Evolutionary conservation across 2,113 vertebrate genomes (phyloP), one percentile per base, ranked within the genome.

Genomic region (Nesoenas mayeri): DNA sequence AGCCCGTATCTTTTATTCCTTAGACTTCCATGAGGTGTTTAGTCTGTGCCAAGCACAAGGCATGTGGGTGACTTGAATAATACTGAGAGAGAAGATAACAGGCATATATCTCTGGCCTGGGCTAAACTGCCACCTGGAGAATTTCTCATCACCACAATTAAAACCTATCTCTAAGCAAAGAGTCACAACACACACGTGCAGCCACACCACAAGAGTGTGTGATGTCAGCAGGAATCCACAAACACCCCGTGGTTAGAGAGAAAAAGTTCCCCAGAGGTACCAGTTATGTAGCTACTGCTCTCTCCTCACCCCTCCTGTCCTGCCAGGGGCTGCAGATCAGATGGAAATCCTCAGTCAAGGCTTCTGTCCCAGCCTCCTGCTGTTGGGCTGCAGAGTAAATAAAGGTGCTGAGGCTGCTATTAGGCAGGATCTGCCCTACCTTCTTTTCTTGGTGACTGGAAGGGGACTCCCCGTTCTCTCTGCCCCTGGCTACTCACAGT

Each of bases 141-240:
- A 78, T 31, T 70, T 85, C 74, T 83, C 61, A 26, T 77, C 22
- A 29, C 25, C 0, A 0, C n/a, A 36, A 19, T 79, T 44, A 6
- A 65, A 79, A 89, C 11, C 19, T 44, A 7, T 34, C 51, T 58
- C 32, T 56, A 22, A 67, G 40, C 15, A 40, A 38, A 44, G 10
- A 67, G 53, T n/a, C 53, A 36, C 25, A 69, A 26, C 14, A 24
- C 18, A 28, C 1, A 0, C 1, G 0, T 18, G 36, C 71, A 67
- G 73, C 47, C 73, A 4, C 58, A 24, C 17, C 5, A 13, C 0
- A 0, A 53, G 18, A 38, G 54, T 34, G 48, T 50, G 31, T 2
- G 2, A 20, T 28, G 56, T 32, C 77, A 40, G 79, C 0, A 0
- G 89, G 87, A 85, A 50, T 24, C 26, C 36, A 64, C 48, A 82